Conservation (phyloP, 2,113 vertebrate genomes). For the Chauna torquata region DNA sequence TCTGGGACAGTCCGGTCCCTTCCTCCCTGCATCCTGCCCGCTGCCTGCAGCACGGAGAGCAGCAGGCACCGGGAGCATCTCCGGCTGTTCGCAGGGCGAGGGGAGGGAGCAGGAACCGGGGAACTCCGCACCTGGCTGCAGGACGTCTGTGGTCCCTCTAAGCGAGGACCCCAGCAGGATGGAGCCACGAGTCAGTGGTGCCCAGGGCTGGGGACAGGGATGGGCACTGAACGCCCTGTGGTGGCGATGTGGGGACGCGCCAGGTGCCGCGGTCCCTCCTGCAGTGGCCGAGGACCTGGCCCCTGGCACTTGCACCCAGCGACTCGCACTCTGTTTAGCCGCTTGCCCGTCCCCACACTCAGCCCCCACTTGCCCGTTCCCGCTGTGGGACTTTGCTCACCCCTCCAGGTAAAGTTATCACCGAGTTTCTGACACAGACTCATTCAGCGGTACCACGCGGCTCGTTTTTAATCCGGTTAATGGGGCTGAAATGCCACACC, state of each 20-base stretch:
- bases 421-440: neutral
- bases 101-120: fast-evolving
- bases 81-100: too few relatives aligned
- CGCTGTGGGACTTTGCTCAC: fast-evolving
- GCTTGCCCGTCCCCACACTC: fast-evolving
- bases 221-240: too few relatives aligned
- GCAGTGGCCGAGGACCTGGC: too few relatives aligned
- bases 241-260: too few relatives aligned
- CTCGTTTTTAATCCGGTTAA: neutral
- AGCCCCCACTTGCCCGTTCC: neutral
- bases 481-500: neutral
- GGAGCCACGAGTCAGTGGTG: too few relatives aligned
- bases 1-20: neutral
- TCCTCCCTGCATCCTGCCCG: fast-evolving
- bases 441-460: neutral
- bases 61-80: neutral
- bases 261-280: too few relatives aligned
- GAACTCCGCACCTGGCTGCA: fast-evolving
- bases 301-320: too few relatives aligned
- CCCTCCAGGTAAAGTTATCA: neutral
- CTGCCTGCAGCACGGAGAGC: too few relatives aligned
- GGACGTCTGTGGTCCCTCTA: too few relatives aligned
- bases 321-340: too few relatives aligned
- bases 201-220: too few relatives aligned
- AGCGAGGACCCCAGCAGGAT: too few relatives aligned